phyloP scores from a whole-genome alignment of 2,888 invertebrate genomes.

The Xanthia togata region DNA sequence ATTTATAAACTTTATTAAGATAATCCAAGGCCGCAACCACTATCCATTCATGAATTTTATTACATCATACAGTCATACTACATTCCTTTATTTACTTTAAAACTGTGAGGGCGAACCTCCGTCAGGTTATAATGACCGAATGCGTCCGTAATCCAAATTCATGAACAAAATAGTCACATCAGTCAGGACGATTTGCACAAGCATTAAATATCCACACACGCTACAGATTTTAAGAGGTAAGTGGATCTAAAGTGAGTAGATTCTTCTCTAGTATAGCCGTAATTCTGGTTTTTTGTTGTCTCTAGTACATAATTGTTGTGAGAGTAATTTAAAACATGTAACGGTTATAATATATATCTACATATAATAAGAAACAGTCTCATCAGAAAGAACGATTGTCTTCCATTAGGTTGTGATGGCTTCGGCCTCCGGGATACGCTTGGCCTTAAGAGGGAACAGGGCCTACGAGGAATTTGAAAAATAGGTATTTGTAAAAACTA shows the following conservation, averaged over 20 bases:
- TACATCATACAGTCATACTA: background rate
- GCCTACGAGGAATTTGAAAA: too few species aligned
- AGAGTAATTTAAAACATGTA: background rate
- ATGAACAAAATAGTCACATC: background rate
- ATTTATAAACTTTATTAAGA: too few species aligned
- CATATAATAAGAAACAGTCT: background rate
- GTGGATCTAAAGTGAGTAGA: background rate
- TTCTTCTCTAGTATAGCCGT: background rate
- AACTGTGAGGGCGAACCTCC: background rate
- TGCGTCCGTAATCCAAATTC: background rate
- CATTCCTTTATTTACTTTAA: background rate
- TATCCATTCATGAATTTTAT: background rate
- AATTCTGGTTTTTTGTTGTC: background rate
- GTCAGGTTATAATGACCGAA: background rate
- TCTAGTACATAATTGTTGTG: background rate
- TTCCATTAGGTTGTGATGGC: background rate
- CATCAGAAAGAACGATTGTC: background rate
- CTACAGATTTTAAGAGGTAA: background rate
- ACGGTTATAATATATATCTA: background rate
- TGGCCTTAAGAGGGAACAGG: too few species aligned
- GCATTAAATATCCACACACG: background rate
- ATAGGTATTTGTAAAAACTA: too few species aligned
- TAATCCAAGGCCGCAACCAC: background rate
- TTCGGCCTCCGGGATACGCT: background rate
- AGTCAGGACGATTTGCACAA: background rate